Percentiles rank a stretch among this genome's conserved stretches.
These are phyloP conservation scores for Apogon talboti DNA, from an alignment of 2,797 vertebrate genomes.

Conservation along the genomic window DNA sequence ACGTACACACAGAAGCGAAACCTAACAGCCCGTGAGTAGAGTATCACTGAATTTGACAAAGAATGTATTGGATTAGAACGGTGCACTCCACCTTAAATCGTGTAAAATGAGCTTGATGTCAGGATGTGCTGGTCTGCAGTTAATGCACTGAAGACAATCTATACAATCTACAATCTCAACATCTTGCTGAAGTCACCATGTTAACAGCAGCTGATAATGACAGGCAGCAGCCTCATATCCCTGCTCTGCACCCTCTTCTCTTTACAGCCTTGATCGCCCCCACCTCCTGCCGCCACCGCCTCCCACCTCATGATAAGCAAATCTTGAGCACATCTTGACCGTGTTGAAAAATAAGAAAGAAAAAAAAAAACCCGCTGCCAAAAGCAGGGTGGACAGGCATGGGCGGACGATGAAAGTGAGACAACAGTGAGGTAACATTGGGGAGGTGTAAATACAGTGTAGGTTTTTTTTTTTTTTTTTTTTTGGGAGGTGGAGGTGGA, in stretches of 20 bases:
- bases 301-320: conserved; percentile 59
- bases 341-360: neutral
- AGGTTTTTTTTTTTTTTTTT: conserved; percentile 41
- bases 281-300: neutral
- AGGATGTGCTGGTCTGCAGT: conserved; percentile 11
- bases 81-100: conserved; percentile 1
- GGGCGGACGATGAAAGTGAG: conserved; percentile 24
- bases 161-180: conserved; percentile 43
- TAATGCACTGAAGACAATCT: conserved; percentile 8
- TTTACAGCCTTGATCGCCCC: conserved; percentile 4
- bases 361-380: conserved; percentile 44
- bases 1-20: no score
- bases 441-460: conserved; percentile 50
- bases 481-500: conserved; percentile 36
- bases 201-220: conserved; percentile 66
- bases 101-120: conserved; percentile 12
- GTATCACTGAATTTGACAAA: no score
- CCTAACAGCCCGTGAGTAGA: no score
- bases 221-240: conserved; percentile 1
- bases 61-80: no score
- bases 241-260: conserved; percentile 25
- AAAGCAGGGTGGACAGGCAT: conserved; percentile 28
- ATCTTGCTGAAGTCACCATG: conserved; percentile 63
- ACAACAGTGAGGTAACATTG: conserved; percentile 49
- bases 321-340: conserved; percentile 75